A percentile compares a stretch with the other conserved stretches of the same genome.
These are phyloP conservation scores for Lacerta viridis DNA, from an alignment of 2,797 vertebrate genomes.

Conservation along the genomic window DNA sequence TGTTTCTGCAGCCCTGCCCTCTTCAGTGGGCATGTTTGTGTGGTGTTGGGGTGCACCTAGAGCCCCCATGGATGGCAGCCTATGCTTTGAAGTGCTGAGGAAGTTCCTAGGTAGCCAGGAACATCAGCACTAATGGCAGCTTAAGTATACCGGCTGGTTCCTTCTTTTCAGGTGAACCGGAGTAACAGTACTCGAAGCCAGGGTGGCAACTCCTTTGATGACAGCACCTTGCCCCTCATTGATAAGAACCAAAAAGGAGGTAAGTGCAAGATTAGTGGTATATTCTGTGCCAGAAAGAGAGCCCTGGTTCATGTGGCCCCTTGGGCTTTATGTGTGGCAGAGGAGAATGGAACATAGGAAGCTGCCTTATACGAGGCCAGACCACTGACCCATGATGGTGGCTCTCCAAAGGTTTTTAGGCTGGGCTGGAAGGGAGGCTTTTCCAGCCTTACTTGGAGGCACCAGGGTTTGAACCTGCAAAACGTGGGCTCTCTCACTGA, in stretches of 20 bases:
- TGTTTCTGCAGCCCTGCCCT: background rate
- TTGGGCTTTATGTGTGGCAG: too few species aligned
- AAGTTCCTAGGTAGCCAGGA: background rate
- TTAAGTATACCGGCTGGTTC: background rate
- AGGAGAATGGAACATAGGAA: background rate
- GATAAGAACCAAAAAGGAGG: slow-evolving; percentile 89
- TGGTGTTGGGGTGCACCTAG: background rate
- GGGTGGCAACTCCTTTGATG: slow-evolving; percentile 91
- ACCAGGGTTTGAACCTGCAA: background rate
- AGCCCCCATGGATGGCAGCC: background rate
- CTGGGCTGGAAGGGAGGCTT: background rate
- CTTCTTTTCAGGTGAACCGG: slow-evolving; percentile 84
- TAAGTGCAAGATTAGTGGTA: slow-evolving; percentile 37
- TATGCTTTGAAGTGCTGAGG: background rate
- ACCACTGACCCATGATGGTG: too few species aligned
- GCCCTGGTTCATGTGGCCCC: background rate
- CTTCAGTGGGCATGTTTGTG: background rate
- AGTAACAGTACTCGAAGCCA: slow-evolving; percentile 83
- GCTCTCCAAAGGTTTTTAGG: background rate
- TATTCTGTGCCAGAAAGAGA: too few species aligned
- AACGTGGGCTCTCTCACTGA: background rate
- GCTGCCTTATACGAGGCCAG: background rate
- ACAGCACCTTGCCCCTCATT: slow-evolving; percentile 94
- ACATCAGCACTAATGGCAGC: background rate
- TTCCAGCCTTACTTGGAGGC: background rate